These are phyloP conservation scores for Scylla paramamosain DNA, from an alignment of 1,140 invertebrate species.

Conservation along the genomic window DNA sequence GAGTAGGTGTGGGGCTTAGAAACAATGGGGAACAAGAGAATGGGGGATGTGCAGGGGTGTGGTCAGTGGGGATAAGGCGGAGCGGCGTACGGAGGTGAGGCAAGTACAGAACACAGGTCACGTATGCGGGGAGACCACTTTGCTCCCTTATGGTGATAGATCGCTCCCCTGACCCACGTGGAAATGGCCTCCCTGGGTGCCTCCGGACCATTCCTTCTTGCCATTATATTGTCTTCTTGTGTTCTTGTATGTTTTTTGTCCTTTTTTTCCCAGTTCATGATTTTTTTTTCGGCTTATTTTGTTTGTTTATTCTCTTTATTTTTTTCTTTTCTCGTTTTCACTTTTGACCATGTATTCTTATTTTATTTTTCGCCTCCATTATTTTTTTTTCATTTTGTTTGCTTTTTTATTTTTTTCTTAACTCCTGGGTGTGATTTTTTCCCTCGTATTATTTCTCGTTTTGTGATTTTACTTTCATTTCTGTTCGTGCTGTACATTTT, in stretches of 20 bases:
- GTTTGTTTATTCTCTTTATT: too few species aligned
- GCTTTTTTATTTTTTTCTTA: too few species aligned
- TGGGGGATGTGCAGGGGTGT: background rate
- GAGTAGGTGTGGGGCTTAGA: background rate
- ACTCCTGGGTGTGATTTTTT: too few species aligned
- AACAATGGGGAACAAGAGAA: background rate
- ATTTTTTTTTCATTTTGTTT: too few species aligned
- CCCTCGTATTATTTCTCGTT: too few species aligned
- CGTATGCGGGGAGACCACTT: background rate
- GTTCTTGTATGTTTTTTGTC: background rate
- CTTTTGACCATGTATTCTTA: background rate
- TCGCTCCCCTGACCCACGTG: background rate
- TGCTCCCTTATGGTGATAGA: slow-evolving; percentile 18
- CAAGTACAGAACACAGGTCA: background rate
- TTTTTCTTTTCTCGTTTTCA: too few species aligned
- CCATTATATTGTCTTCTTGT: background rate
- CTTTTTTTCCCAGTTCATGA: background rate
- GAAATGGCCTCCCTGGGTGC: background rate
- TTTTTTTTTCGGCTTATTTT: background rate
- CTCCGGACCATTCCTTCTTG: background rate
- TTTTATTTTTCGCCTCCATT: background rate
- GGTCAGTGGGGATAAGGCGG: background rate
- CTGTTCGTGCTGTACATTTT: background rate
- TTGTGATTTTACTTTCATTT: too few species aligned
- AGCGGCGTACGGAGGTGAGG: background rate